These are phyloP conservation scores for Hylyphantes graminicola DNA, from an alignment of 1,140 invertebrate species.

Conservation along the genomic window DNA sequence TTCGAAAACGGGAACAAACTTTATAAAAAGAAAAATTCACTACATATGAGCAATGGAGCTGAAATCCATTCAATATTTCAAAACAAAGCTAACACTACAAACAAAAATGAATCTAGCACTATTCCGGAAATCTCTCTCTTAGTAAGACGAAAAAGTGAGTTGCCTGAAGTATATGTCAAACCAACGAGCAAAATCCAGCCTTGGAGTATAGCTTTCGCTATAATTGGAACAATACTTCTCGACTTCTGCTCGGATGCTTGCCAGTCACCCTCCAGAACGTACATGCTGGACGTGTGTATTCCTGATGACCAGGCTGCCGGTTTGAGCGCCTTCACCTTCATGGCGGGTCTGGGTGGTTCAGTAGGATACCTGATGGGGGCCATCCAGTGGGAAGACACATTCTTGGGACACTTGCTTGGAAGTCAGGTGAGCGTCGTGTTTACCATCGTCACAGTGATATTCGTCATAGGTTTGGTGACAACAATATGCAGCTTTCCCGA, in stretches of 20 bases:
- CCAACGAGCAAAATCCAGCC: constrained; percentile 69
- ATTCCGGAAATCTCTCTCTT: not conserved
- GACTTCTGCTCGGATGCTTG: constrained; percentile 97
- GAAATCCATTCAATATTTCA: too few relatives aligned
- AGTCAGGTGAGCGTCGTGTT: constrained; percentile 92
- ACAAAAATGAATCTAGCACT: not conserved
- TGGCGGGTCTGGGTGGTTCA: constrained; percentile 94
- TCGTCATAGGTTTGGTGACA: constrained; percentile 80
- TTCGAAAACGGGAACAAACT: not conserved
- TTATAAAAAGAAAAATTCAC: too few relatives aligned
- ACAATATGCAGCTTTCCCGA: constrained; percentile 90
- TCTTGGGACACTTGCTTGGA: constrained; percentile 81
- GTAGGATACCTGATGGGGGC: constrained; percentile 93
- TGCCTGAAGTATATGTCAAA: too few relatives aligned
- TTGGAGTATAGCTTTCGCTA: constrained; percentile 91
- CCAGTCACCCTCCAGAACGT: constrained; percentile 92
- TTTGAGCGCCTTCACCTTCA: constrained; percentile 93
- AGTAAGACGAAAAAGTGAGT: not conserved
- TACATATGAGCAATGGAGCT: too few relatives aligned
- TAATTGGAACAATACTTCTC: constrained; percentile 90
- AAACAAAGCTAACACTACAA: not conserved
- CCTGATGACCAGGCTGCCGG: constrained; percentile 94
- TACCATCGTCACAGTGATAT: constrained; percentile 86
- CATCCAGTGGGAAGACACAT: constrained; percentile 90
- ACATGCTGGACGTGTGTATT: constrained; percentile 90